Percentiles rank a stretch among this genome's conserved stretches.
These are phyloP conservation scores for Salmo trutta DNA, from an alignment of 2,797 vertebrate species.

Conservation along the genomic window DNA sequence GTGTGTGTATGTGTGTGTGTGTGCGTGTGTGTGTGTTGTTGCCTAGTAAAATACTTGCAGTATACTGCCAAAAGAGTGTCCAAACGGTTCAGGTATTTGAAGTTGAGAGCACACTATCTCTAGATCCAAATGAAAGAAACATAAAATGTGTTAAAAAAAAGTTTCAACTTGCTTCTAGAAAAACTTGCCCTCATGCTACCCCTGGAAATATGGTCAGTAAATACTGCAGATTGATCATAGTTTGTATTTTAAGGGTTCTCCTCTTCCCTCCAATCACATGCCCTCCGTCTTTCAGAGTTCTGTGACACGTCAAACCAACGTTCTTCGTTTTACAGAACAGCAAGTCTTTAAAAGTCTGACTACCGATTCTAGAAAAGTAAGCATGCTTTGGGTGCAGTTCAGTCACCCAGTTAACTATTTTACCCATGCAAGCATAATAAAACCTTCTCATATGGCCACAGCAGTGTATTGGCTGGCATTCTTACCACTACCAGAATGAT, in stretches of 20 bases:
- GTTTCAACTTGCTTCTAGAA: constrained; percentile 66
- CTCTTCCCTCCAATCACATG: constrained; percentile 54
- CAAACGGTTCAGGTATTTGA: constrained; percentile 48
- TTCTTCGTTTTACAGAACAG: constrained; percentile 75
- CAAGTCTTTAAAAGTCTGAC: constrained; percentile 78
- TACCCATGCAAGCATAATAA: constrained; percentile 86
- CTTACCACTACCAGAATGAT: constrained; percentile 69
- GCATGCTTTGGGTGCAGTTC: constrained; percentile 82
- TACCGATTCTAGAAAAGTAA: constrained; percentile 85
- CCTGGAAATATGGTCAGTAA: constrained; percentile 61
- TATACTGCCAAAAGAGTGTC: constrained; percentile 53
- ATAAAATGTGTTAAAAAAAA: constrained; percentile 50
- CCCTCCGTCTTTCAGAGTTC: constrained; percentile 68
- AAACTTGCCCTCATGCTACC: constrained; percentile 62
- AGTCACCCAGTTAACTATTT: constrained; percentile 82
- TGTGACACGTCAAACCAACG: constrained; percentile 70
- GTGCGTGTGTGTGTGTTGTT: constrained; percentile 24
- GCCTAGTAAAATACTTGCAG: constrained; percentile 40
- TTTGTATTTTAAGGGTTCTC: constrained; percentile 52
- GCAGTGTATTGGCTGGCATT: constrained; percentile 72
- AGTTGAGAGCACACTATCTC: constrained; percentile 63
- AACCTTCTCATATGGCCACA: constrained; percentile 70
- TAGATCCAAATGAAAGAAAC: constrained; percentile 55
- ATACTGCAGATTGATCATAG: constrained; percentile 58
- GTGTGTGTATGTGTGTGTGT: constrained; percentile 42